A percentile compares a stretch with the other conserved stretches of the same genome.
Evolutionary conservation across 2,797 vertebrate genomes (phyloP).

Genomic region (Pseudomugil tenellus): DNA sequence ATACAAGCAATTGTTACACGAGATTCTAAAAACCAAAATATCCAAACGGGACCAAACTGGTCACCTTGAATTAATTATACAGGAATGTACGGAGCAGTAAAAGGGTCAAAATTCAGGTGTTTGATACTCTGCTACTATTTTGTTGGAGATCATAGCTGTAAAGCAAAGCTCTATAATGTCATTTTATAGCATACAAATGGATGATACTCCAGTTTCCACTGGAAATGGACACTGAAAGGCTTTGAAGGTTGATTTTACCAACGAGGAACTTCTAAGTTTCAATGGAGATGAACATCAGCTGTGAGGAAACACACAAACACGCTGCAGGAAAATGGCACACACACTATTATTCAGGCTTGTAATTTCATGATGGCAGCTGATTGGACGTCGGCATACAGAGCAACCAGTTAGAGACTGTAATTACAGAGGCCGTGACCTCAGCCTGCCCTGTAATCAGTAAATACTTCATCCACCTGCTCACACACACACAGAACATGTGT

Average conservation of each 20-base stretch:
- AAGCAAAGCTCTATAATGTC: too few relatives aligned
- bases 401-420: conserved; percentile 60
- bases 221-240: background rate
- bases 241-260: background rate
- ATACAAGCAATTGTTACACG: too few relatives aligned
- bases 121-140: too few relatives aligned
- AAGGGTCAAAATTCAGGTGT: too few relatives aligned
- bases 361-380: conserved; percentile 57
- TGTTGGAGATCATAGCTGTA: too few relatives aligned
- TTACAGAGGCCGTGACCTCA: conserved; percentile 63
- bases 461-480: conserved; percentile 30
- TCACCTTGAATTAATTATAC: too few relatives aligned
- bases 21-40: too few relatives aligned
- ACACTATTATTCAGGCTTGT: conserved; percentile 34
- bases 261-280: background rate
- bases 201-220: background rate
- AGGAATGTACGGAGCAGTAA: too few relatives aligned
- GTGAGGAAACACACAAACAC: conserved; percentile 7
- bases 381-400: conserved; percentile 34
- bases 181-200: too few relatives aligned
- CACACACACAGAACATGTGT: conserved; percentile 13
- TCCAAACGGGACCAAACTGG: too few relatives aligned
- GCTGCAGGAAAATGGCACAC: conserved; percentile 15
- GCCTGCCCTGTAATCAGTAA: conserved; percentile 57
- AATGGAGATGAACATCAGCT: background rate